A percentile compares a stretch with the other conserved stretches of the same genome.
Conservation (phyloP, 37 sponge, comb jelly and placozoan genomes). For the Cladorhizidae sp. region DNA sequence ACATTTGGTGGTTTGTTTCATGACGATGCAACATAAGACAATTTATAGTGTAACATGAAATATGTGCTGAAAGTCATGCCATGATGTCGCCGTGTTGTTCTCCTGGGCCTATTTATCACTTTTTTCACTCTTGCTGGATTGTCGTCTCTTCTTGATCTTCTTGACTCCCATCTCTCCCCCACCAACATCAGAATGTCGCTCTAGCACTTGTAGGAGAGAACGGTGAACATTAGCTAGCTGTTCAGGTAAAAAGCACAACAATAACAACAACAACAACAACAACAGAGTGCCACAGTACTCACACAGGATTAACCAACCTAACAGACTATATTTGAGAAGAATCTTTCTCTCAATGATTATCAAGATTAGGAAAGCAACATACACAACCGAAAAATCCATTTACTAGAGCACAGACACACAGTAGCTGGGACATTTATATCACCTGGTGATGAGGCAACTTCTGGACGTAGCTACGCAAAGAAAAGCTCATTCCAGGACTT, state of each 20-base stretch:
- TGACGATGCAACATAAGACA: too few relatives aligned
- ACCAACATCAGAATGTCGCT: slow-evolving; percentile 5
- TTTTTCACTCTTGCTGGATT: slow-evolving; percentile 24
- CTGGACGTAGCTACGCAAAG: slow-evolving; percentile 34
- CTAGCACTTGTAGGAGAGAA: slow-evolving; percentile 48
- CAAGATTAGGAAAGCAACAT: too few relatives aligned
- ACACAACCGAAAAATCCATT: too few relatives aligned
- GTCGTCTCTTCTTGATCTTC: slow-evolving; percentile 34
- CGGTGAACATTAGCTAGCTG: slow-evolving; percentile 56
- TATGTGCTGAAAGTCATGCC: neutral
- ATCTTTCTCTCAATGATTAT: too few relatives aligned
- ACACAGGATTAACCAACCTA: too few relatives aligned
- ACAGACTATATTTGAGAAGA: too few relatives aligned
- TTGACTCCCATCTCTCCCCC: slow-evolving; percentile 2
- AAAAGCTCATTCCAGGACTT: slow-evolving; percentile 39
- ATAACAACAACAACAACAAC: slow-evolving; percentile 2
- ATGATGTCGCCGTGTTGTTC: neutral
- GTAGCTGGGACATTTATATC: too few relatives aligned
- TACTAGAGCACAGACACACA: too few relatives aligned
- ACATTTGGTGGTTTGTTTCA: too few relatives aligned
- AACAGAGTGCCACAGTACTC: too few relatives aligned
- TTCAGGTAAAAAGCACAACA: neutral
- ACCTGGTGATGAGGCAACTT: slow-evolving; percentile 64
- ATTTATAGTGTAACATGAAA: too few relatives aligned
- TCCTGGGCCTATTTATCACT: slow-evolving; percentile 5